These are phyloP conservation scores for Rhyacichthys aspro DNA, from an alignment of 2,797 vertebrate genomes.

Conservation along the genomic window DNA sequence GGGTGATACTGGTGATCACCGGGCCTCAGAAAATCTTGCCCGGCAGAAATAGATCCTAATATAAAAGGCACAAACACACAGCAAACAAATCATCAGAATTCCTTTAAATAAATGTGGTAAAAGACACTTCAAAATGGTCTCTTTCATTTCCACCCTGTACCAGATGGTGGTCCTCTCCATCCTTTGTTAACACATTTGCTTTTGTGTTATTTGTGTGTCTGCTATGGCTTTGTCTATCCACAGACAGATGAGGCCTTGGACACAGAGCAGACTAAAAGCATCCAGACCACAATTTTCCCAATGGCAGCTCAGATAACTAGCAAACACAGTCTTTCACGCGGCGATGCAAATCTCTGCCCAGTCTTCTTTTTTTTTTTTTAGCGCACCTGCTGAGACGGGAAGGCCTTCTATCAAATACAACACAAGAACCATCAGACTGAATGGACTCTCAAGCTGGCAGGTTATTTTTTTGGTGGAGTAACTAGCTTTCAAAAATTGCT, in stretches of 20 bases:
- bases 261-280: slow-evolving; percentile 49
- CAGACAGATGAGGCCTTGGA: slow-evolving; percentile 54
- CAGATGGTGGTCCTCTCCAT: slow-evolving; percentile 66
- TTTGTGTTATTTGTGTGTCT: slow-evolving; percentile 57
- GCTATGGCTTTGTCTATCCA: slow-evolving; percentile 40
- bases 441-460: slow-evolving; percentile 8
- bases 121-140: slow-evolving; percentile 30
- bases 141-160: slow-evolving; percentile 32
- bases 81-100: slow-evolving; percentile 20
- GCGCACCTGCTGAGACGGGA: slow-evolving; percentile 37
- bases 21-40: no score
- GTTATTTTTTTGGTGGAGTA: slow-evolving; percentile 13
- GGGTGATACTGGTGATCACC: no score
- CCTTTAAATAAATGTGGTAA: slow-evolving; percentile 39
- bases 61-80: no score
- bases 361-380: slow-evolving; percentile 26
- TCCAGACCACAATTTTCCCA: slow-evolving; percentile 37
- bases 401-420: slow-evolving; percentile 40
- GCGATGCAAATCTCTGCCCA: slow-evolving; percentile 41
- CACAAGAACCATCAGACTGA: slow-evolving; percentile 14
- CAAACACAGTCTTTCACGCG: slow-evolving; percentile 34
- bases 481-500: slow-evolving; percentile 40
- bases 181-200: slow-evolving; percentile 59
- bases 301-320: slow-evolving; percentile 37
- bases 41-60: no score